A percentile compares a stretch with the other conserved stretches of the same genome.
These are phyloP conservation scores for Branchinecta lindahli DNA, from an alignment of 1,140 invertebrate genomes.

Conservation along the genomic window DNA sequence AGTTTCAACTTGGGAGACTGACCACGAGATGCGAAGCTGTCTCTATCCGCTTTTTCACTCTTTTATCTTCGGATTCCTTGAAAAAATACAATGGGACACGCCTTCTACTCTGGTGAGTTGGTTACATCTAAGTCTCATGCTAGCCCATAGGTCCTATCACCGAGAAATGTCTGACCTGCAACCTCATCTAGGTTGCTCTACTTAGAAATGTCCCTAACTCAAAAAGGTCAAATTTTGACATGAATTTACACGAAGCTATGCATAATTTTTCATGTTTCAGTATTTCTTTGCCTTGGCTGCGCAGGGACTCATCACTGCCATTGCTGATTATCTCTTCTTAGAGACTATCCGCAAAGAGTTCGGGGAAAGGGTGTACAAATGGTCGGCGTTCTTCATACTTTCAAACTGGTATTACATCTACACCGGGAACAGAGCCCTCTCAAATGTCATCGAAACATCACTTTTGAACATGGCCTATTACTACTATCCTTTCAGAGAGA, in stretches of 20 bases:
- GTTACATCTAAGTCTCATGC: no score
- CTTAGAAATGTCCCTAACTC: no score
- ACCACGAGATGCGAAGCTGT: neutral
- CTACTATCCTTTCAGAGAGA: neutral
- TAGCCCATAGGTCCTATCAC: no score
- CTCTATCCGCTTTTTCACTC: neutral
- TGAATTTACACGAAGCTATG: no score
- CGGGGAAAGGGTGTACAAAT: neutral
- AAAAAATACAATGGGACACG: neutral
- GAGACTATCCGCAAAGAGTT: neutral
- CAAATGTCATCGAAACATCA: neutral
- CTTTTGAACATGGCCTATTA: neutral
- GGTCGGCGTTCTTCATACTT: neutral
- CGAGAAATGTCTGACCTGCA: no score
- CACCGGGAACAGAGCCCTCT: neutral
- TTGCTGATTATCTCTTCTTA: neutral
- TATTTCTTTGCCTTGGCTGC: neutral
- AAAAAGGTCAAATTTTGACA: no score
- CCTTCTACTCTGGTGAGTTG: neutral
- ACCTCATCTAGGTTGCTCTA: no score
- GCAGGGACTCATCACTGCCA: neutral
- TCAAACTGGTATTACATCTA: neutral
- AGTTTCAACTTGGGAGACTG: neutral
- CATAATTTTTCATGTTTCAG: neutral
- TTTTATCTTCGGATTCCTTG: neutral